Conservation (phyloP, 2,797 vertebrate genomes). For the Gallinago stenura region DNA sequence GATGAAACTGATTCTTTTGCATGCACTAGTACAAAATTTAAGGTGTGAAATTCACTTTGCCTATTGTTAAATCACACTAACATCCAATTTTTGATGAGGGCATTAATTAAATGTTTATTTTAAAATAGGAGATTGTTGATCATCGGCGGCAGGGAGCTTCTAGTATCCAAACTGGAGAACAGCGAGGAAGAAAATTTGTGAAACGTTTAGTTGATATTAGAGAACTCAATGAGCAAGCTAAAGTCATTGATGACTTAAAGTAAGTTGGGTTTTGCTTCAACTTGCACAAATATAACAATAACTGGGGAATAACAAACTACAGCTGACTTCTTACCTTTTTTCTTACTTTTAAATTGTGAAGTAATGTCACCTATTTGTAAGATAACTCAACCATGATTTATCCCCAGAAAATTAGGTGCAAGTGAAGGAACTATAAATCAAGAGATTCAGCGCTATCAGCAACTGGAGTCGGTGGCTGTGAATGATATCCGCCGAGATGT, state of each 20-base stretch:
- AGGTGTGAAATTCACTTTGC: slow-evolving; percentile 58
- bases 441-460: slow-evolving; percentile 98
- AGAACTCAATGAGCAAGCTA: slow-evolving; percentile 98
- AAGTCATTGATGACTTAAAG: slow-evolving; percentile 99
- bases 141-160: slow-evolving; percentile 84
- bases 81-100: not conserved
- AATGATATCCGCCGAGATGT: slow-evolving; percentile 98
- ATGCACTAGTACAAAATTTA: slow-evolving; percentile 74
- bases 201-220: slow-evolving; percentile 97
- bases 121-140: slow-evolving; percentile 89
- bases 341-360: not conserved
- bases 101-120: slow-evolving; percentile 13
- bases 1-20: slow-evolving; percentile 77
- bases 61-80: not conserved
- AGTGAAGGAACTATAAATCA: slow-evolving; percentile 99
- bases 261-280: slow-evolving; percentile 68
- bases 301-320: not conserved
- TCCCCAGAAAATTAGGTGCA: slow-evolving; percentile 92
- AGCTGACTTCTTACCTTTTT: not conserved
- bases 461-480: slow-evolving; percentile 96
- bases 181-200: slow-evolving; percentile 90
- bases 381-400: slow-evolving; percentile 7
- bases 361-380: not conserved
- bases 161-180: slow-evolving; percentile 86
- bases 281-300: not conserved